phyloP scores from a whole-genome alignment of 2,113 vertebrate genomes.

The Asarcornis scutulata region DNA sequence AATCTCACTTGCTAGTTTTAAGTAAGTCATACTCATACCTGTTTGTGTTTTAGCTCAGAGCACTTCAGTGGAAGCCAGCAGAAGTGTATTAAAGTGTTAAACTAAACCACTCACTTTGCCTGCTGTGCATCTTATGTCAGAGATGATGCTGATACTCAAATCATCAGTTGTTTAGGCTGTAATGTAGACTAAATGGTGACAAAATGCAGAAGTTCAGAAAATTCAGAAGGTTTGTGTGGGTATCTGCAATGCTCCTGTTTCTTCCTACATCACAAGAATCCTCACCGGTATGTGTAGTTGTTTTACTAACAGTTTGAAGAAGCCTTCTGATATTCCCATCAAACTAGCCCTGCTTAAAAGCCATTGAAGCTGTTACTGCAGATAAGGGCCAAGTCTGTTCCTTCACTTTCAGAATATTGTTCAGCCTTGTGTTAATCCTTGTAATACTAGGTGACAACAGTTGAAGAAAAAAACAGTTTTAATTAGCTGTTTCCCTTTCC shows the following conservation, averaged over 20 bases:
- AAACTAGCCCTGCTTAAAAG: not conserved
- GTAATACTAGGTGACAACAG: not conserved
- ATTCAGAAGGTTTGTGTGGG: not conserved
- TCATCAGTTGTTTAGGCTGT: not conserved
- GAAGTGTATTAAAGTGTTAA: not conserved
- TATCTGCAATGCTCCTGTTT: not conserved
- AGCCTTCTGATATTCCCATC: too few species aligned
- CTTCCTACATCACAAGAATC: too few species aligned
- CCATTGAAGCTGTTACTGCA: not conserved
- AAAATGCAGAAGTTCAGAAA: not conserved
- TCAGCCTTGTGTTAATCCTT: not conserved
- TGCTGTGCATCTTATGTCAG: not conserved
- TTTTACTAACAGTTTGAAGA: not conserved
- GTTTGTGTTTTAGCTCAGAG: not conserved
- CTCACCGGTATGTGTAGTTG: accelerated
- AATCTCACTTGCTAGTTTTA: not conserved
- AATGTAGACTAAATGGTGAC: not conserved
- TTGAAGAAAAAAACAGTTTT: not conserved
- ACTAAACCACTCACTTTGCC: accelerated
- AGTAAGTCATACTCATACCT: not conserved
- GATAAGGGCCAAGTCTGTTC: accelerated
- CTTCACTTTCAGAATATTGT: not conserved
- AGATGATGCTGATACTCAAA: not conserved
- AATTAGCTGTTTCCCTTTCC: not conserved
- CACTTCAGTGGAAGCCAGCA: not conserved